Evolutionary conservation across 2,888 invertebrate genomes (phyloP), one percentile per base, ranked within the genome.

Genomic region (Erebia palarica): DNA sequence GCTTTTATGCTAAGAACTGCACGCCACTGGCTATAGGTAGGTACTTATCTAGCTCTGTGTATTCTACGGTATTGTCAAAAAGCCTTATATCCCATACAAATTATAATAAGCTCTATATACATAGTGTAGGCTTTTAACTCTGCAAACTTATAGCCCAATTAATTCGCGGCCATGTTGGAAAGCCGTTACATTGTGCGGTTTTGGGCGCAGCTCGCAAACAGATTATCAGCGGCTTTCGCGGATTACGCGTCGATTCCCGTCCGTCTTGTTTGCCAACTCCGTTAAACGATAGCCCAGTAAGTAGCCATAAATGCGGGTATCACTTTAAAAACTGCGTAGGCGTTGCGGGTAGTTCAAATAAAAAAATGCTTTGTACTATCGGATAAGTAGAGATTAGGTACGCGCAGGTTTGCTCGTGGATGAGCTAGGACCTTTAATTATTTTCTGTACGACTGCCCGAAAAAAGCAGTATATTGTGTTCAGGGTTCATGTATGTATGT

Each of bases 61-160:
- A 36, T 36, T 36, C 5, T n/a, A 1, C 13, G 5, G 53, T n/a
- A n/a, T 53, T n/a, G 21, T 16, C 16, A 21, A 21, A 21, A 21
- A 53, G 7, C 16, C 3, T 16, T 53, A 16, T 16, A 53, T 51
- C 13, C 57, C 14, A 44, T n/a, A 67, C 58, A 21, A 42, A 44
- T 51, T 51, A 51, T n/a, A 51, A 51, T 59, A 42, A 49, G 36
- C 61, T 53, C n/a, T 55, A 18, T 51, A n/a, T n/a, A 13, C 14
- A n/a, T 49, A 55, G 27, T 47, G n/a, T 59, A 36, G 59, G 71
- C 73, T 69, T 65, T 67, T 36, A 47, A 63, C 58, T 53, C 36
- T 3, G 9, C 53, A 51, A 72, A 74, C 72, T 74, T 69, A 60
- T 72, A 72, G 67, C 69, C 72, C 63, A 18, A 71, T 73, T 73